phyloP scores from a whole-genome alignment of 2,797 vertebrate species.

The Chelonia mydas region DNA sequence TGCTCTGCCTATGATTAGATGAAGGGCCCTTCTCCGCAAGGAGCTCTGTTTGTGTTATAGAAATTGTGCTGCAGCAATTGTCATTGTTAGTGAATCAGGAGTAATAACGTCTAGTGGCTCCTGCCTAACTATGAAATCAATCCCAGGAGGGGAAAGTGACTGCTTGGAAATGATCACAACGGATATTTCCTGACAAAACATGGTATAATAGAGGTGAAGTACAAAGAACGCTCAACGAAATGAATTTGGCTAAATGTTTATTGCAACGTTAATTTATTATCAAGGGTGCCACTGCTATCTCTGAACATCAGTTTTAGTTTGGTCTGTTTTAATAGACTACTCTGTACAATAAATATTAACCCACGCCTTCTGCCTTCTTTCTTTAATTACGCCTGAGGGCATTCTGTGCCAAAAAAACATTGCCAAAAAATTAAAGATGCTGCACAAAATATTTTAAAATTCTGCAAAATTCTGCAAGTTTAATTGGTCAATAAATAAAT shows the following conservation, averaged over 20 bases:
- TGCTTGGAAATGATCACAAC: not conserved
- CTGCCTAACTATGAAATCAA: not conserved
- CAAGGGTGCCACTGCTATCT: not conserved
- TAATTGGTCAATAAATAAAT: no score
- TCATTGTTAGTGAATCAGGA: not conserved
- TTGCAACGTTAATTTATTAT: not conserved
- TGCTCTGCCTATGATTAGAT: not conserved
- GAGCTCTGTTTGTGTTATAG: no score
- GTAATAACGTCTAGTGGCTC: not conserved
- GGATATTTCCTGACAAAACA: not conserved
- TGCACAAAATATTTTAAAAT: no score
- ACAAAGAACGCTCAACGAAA: not conserved
- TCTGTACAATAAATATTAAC: not conserved
- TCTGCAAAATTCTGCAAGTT: no score
- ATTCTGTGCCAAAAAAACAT: no score
- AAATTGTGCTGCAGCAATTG: not conserved
- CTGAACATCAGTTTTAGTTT: not conserved
- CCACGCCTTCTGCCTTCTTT: not conserved
- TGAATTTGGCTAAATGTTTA: accelerated
- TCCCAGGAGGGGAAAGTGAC: not conserved
- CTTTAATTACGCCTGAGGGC: not conserved
- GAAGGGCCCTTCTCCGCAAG: no score
- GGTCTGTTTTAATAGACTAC: not conserved
- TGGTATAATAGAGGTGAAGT: not conserved
- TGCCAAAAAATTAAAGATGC: no score